These are phyloP conservation scores for Salpingus planirostris DNA, from an alignment of 2,888 invertebrate species.

Conservation along the genomic window DNA sequence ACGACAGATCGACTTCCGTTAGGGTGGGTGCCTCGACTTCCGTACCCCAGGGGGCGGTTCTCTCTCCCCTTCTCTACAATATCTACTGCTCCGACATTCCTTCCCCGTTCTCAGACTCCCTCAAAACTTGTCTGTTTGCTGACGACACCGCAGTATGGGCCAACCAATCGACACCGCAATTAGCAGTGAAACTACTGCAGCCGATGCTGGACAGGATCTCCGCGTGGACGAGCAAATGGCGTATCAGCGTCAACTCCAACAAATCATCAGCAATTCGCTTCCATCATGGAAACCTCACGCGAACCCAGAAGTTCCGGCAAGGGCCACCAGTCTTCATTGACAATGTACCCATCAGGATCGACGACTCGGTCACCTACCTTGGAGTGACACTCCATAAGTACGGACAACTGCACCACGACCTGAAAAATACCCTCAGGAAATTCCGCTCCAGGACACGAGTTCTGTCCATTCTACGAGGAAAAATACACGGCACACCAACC, in stretches of 20 bases:
- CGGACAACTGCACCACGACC: neutral
- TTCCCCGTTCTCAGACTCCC: neutral
- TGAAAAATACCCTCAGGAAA: neutral
- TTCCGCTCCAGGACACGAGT: neutral
- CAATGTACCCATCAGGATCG: neutral
- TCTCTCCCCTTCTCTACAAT: neutral
- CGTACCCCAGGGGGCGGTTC: conserved; percentile 2
- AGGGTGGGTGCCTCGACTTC: neutral
- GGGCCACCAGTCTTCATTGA: neutral
- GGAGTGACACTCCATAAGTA: conserved; percentile 2
- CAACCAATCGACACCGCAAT: neutral
- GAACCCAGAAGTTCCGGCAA: neutral
- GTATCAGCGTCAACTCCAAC: conserved; percentile 1
- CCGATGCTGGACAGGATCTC: neutral
- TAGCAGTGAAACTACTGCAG: neutral
- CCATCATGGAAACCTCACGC: neutral
- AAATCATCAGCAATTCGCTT: conserved; percentile 2
- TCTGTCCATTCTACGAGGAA: neutral
- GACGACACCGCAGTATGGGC: conserved; percentile 5
- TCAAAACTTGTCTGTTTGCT: neutral
- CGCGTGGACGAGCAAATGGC: conserved; percentile 2
- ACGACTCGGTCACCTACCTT: neutral
- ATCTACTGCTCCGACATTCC: neutral
- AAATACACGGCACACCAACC: neutral
- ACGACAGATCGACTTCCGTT: neutral